Percentiles rank a stretch among this genome's conserved stretches.
Conservation (phyloP, 2,113 vertebrate genomes). For the Platysteira castanea region DNA sequence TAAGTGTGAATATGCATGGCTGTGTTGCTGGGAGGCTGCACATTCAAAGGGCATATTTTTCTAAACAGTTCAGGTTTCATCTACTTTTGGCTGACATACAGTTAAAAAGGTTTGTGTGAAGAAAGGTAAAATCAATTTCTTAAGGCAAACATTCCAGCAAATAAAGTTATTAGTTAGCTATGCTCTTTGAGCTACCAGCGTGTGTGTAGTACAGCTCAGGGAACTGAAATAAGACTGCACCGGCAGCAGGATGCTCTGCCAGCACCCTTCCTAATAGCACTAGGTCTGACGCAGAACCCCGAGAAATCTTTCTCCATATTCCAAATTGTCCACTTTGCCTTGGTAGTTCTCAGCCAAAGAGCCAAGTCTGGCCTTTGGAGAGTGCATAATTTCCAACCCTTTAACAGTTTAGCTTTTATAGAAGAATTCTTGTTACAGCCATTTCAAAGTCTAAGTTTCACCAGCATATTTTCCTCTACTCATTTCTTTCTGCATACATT, state of each 20-base stretch:
- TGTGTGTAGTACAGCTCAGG: neutral
- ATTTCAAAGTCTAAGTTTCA: neutral
- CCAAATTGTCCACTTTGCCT: neutral
- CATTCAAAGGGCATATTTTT: constrained; percentile 19
- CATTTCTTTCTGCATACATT: neutral
- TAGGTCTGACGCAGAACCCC: neutral
- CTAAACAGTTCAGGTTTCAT: neutral
- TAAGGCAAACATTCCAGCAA: neutral
- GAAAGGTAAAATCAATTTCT: neutral
- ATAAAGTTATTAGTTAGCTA: neutral
- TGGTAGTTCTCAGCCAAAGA: neutral
- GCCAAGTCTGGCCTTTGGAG: neutral
- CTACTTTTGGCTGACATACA: neutral
- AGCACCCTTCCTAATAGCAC: neutral
- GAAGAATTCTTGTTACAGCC: neutral
- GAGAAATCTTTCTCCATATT: neutral
- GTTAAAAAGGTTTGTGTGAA: neutral
- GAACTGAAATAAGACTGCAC: neutral
- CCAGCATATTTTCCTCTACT: neutral
- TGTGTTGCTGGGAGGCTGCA: neutral
- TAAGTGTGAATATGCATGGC: constrained; percentile 8
- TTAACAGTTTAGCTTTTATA: neutral
- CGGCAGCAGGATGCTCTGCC: neutral
- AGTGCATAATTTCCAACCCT: neutral
- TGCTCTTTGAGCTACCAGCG: neutral